phyloP scores from a whole-genome alignment of 1,140 invertebrate genomes.

The Eupeodes corollae region DNA sequence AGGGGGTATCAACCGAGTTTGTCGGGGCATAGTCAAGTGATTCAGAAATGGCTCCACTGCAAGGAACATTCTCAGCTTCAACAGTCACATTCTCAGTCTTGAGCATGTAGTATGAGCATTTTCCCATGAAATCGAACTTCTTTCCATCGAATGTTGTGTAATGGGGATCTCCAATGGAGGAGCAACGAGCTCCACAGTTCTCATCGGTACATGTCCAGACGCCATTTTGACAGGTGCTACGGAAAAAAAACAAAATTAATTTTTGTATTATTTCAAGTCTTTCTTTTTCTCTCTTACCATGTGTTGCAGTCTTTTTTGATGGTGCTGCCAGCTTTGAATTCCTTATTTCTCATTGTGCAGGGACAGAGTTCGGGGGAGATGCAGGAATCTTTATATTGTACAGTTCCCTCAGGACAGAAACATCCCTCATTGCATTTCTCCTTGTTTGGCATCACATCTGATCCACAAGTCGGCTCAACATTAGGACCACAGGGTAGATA shows the following conservation, averaged over 20 bases:
- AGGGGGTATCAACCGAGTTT: constrained; percentile 47
- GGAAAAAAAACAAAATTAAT: not conserved
- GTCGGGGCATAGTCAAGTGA: constrained; percentile 50
- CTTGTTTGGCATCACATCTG: constrained; percentile 27
- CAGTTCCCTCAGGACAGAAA: constrained; percentile 65
- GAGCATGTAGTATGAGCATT: constrained; percentile 73
- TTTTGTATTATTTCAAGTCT: not conserved
- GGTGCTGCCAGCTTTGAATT: constrained; percentile 57
- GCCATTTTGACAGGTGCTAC: constrained; percentile 35
- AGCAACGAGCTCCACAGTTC: constrained; percentile 62
- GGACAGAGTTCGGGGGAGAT: constrained; percentile 61
- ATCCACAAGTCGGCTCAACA: constrained; percentile 44
- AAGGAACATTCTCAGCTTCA: constrained; percentile 71
- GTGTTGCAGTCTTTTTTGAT: constrained; percentile 75
- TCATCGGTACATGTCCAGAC: constrained; percentile 68
- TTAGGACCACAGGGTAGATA: constrained; percentile 58
- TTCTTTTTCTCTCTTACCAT: constrained; percentile 44
- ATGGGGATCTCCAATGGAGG: constrained; percentile 77
- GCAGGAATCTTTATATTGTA: constrained; percentile 62
- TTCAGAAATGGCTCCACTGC: constrained; percentile 63
- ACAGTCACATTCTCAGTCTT: constrained; percentile 55
- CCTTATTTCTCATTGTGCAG: constrained; percentile 62
- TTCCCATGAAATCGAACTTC: constrained; percentile 77
- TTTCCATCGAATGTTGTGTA: constrained; percentile 82
- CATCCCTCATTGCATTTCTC: constrained; percentile 69